Percentiles rank a stretch among this genome's conserved stretches.
phyloP scores from a whole-genome alignment of 2,113 vertebrate species.

The Piprites chloris region DNA sequence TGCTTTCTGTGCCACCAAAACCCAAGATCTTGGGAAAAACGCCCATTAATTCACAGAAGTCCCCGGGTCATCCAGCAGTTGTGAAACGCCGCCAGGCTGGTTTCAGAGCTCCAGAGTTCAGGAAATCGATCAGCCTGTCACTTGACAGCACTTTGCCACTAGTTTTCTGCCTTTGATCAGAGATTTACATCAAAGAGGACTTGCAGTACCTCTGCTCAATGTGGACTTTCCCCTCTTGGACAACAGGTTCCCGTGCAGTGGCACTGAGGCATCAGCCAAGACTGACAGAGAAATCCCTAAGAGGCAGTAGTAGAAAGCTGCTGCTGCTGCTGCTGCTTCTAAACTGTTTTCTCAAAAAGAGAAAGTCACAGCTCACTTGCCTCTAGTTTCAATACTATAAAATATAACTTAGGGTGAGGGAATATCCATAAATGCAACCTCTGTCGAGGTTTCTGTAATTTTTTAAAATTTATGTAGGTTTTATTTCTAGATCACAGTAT shows the following conservation, averaged over 20 bases:
- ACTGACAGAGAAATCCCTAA: neutral
- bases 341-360: neutral
- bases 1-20: neutral
- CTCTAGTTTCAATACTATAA: neutral
- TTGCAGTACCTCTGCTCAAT: neutral
- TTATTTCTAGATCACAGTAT: neutral
- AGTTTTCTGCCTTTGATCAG: neutral
- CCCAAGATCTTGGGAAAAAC: neutral
- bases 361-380: neutral
- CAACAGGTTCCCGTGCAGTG: neutral
- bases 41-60: neutral
- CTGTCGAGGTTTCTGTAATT: neutral
- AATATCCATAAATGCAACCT: neutral
- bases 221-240: neutral
- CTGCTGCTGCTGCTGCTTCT: neutral
- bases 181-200: neutral
- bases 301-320: neutral
- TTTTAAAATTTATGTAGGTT: neutral
- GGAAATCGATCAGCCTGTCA: neutral
- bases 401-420: neutral
- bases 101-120: neutral
- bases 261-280: neutral
- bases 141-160: neutral
- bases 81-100: neutral
- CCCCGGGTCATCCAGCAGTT: accelerated